A percentile compares a stretch with the other conserved stretches of the same genome.
Conservation (phyloP, 2,888 invertebrate species). For the Erynnis tages region DNA sequence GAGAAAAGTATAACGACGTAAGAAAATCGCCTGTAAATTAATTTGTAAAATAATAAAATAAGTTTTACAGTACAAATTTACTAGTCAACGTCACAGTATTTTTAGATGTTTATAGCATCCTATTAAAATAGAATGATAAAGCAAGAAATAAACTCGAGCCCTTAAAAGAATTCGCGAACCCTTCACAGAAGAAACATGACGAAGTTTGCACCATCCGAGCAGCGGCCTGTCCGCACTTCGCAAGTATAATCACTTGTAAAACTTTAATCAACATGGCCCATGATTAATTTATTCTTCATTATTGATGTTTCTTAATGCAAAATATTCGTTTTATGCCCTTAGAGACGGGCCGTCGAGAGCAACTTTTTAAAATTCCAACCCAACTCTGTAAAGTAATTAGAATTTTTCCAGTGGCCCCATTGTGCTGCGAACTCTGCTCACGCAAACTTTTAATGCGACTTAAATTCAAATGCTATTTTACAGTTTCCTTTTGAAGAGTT, state of each 20-base stretch:
- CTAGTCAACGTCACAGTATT: too few species aligned
- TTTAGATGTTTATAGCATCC: too few species aligned
- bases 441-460: constrained; percentile 78
- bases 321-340: constrained; percentile 48
- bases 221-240: not conserved
- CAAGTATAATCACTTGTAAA: constrained; percentile 9
- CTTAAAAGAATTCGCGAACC: too few species aligned
- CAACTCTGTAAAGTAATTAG: constrained; percentile 75
- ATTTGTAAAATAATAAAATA: too few species aligned
- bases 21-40: too few species aligned
- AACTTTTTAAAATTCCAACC: constrained; percentile 71
- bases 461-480: constrained; percentile 76
- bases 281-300: constrained; percentile 27
- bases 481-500: constrained; percentile 65
- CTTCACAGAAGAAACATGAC: constrained; percentile 3
- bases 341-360: constrained; percentile 48
- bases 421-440: constrained; percentile 71
- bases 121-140: too few species aligned
- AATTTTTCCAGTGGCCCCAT: constrained; percentile 75
- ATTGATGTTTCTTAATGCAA: constrained; percentile 33
- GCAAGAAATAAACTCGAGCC: too few species aligned
- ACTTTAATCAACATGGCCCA: constrained; percentile 21
- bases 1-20: too few species aligned
- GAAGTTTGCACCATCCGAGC: not conserved
- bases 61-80: too few species aligned